These are phyloP conservation scores for Macheiramphus alcinus DNA, from an alignment of 2,113 vertebrate species.

Conservation along the genomic window DNA sequence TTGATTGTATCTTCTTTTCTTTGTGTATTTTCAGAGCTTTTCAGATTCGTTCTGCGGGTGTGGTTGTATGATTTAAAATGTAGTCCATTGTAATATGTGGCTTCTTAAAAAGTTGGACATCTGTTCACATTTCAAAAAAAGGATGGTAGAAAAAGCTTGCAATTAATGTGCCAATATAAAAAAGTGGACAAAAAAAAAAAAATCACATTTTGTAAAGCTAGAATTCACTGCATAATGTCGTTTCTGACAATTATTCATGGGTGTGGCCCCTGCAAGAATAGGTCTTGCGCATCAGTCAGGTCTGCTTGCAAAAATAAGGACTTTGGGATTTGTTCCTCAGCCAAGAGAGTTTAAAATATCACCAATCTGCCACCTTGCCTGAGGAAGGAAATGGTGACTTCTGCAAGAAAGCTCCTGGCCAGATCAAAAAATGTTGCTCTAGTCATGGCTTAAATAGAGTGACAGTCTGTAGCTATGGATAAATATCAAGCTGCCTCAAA, in stretches of 20 bases:
- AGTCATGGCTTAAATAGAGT: background rate
- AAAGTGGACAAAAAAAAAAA: background rate
- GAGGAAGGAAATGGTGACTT: constrained; percentile 28
- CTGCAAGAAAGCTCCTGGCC: background rate
- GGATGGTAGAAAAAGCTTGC: background rate
- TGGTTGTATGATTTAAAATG: background rate
- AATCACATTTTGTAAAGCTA: background rate
- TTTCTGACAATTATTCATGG: background rate
- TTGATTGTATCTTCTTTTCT: background rate
- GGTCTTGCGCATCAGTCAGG: background rate
- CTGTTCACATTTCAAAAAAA: background rate
- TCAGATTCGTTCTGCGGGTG: background rate
- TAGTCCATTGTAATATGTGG: background rate
- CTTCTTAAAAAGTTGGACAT: background rate
- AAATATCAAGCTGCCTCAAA: background rate
- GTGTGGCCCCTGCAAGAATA: background rate
- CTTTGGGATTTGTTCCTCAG: background rate
- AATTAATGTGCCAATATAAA: background rate
- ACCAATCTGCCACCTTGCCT: constrained; percentile 12
- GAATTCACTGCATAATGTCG: background rate
- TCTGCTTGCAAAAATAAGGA: background rate
- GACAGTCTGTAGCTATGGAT: background rate
- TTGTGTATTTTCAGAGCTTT: background rate
- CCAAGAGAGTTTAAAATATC: constrained; percentile 33
- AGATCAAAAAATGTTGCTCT: background rate